These are phyloP conservation scores for Liasis olivaceus DNA, from an alignment of 2,797 vertebrate species.

Conservation along the genomic window DNA sequence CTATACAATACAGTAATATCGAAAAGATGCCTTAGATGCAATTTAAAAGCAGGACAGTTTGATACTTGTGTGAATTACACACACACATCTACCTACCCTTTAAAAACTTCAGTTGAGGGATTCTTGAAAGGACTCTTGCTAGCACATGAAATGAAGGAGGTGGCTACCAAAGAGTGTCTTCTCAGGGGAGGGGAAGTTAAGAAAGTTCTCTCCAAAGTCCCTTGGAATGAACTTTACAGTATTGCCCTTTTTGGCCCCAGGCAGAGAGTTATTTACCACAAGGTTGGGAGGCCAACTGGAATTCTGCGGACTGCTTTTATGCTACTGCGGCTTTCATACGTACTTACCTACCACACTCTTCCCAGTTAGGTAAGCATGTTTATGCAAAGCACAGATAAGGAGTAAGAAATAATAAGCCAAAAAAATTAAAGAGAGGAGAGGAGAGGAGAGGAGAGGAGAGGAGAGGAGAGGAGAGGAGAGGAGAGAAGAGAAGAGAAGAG, in stretches of 20 bases:
- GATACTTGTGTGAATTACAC: background rate
- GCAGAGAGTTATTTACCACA: background rate
- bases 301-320: background rate
- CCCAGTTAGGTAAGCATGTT: background rate
- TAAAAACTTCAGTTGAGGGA: background rate
- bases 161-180: background rate
- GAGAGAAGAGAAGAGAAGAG: too few species aligned
- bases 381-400: background rate
- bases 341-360: background rate
- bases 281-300: background rate
- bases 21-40: background rate
- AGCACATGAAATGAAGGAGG: background rate
- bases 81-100: background rate
- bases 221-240: background rate
- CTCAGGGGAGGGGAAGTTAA: background rate
- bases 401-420: background rate
- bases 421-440: background rate
- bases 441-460: too few species aligned
- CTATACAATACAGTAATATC: too few species aligned
- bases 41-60: background rate
- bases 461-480: background rate
- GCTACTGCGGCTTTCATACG: background rate
- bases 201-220: background rate
- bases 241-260: background rate
- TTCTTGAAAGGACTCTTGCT: background rate